Base-by-base conservation (phyloP, 2,888 invertebrate species). In the Calameuta filiformis region DNA sequence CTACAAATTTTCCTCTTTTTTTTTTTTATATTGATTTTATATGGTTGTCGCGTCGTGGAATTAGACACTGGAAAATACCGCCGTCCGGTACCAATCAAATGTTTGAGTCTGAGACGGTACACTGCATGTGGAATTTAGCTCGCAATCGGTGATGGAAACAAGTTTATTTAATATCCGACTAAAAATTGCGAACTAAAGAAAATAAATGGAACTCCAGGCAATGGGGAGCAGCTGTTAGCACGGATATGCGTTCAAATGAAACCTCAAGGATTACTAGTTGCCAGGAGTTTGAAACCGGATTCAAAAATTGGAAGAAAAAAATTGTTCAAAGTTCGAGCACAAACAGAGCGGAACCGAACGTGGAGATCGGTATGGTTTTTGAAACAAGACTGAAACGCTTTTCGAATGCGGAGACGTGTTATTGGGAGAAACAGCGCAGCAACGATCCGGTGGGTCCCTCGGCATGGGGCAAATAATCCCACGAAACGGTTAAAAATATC, bases 371-470 rank as follows among this genome's bases (percentile, higher is more conserved):
- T 56, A 56, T 71, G 77, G 56, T 35, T 69, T 56, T 69, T 30
- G 34, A 75, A 76, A 78, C 73, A 76, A 78, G 75, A 78, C 78
- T 78, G 76, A 78, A 76, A 23, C 34, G 68, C 35, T 69, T 73
- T 76, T 71, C 31, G 12, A 35, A 76, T 23, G 73, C 15, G 4
- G 56, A 23, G 56, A 56, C 15, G 9, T 56, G 56, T 23, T 56
- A 33, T n/a, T 31, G 71, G 12, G 31, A 34, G 23, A 77, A 78
- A 80, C 73, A 71, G 35, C 68, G 37, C 75, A 76, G 34, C 76
- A 79, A 79, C 85, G 80, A 77, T 85, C 83, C 87, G 85, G 87
- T 87, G 87, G 56, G 87, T 87, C 85, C 73, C 89, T 86, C 84
- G 76, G 87, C 84, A 85, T 88, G 89, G 84, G 89, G 85, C 77